These are phyloP conservation scores for Hapalemur alaotrensis DNA, from an alignment of 2,797 vertebrate genomes.

Conservation along the genomic window DNA sequence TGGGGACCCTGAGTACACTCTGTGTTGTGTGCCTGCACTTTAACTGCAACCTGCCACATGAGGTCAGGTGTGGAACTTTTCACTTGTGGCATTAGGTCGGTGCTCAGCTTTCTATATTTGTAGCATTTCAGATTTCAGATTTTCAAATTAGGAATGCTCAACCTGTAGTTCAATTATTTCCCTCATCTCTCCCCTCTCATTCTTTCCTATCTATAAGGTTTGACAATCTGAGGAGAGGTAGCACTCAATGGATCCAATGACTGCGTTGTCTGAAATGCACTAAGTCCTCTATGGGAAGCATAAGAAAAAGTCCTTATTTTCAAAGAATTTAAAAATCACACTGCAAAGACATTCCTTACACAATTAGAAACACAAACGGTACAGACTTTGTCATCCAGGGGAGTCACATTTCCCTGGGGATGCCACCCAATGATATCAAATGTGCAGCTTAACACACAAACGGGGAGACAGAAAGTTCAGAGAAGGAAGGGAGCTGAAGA, in stretches of 20 bases:
- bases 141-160: not conserved
- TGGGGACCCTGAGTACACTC: not conserved
- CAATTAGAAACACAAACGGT: not conserved
- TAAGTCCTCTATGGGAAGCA: not conserved
- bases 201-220: not conserved
- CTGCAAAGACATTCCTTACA: not conserved
- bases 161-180: not conserved
- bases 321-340: not conserved
- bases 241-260: not conserved
- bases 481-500: not conserved
- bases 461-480: not conserved
- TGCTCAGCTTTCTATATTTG: not conserved
- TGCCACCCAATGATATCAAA: not conserved
- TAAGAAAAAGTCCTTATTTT: not conserved
- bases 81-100: not conserved
- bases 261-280: not conserved
- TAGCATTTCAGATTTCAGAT: not conserved
- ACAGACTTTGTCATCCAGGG: rapidly evolving
- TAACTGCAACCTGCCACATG: not conserved
- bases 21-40: not conserved
- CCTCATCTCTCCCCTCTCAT: not conserved
- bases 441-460: not conserved
- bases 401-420: not conserved
- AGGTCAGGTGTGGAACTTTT: not conserved
- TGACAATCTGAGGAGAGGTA: not conserved